phyloP scores from a whole-genome alignment of 1,140 invertebrate genomes.

The Diachasma alloeum region DNA sequence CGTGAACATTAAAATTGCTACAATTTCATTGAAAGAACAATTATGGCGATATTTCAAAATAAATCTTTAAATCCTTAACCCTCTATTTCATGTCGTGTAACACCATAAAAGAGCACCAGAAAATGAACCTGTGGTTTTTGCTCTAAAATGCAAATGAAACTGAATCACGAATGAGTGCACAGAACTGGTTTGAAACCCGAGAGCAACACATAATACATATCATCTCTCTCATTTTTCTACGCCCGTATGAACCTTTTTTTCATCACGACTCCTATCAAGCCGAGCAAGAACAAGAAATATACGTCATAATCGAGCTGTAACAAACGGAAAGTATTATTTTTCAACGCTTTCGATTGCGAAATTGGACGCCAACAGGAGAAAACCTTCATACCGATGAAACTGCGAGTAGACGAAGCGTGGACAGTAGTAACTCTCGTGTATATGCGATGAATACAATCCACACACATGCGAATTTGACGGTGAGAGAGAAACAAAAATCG shows the following conservation, averaged over 20 bases:
- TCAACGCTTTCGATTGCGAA: conserved; percentile 20
- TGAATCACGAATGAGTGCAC: conserved; percentile 14
- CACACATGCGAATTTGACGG: neutral
- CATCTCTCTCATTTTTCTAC: conserved; percentile 7
- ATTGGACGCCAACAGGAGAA: neutral
- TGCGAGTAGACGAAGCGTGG: neutral
- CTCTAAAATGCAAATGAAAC: conserved; percentile 15
- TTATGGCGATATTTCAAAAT: neutral
- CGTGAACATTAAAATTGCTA: too few relatives aligned
- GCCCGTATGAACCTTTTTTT: neutral
- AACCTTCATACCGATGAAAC: neutral
- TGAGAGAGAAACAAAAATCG: neutral
- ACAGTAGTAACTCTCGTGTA: neutral
- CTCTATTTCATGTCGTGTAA: neutral
- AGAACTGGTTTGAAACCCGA: conserved; percentile 10
- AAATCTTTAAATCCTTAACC: neutral
- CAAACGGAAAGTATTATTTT: conserved; percentile 17
- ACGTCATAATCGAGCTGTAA: conserved; percentile 6
- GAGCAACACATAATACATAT: neutral
- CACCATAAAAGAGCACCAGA: neutral
- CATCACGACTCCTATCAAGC: neutral
- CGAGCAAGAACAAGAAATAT: neutral
- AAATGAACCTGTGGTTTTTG: conserved; percentile 2
- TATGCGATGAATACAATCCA: neutral
- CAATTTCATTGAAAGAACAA: too few relatives aligned